Base-by-base conservation (phyloP, 2,113 vertebrate genomes). In the Ammospiza caudacuta region DNA sequence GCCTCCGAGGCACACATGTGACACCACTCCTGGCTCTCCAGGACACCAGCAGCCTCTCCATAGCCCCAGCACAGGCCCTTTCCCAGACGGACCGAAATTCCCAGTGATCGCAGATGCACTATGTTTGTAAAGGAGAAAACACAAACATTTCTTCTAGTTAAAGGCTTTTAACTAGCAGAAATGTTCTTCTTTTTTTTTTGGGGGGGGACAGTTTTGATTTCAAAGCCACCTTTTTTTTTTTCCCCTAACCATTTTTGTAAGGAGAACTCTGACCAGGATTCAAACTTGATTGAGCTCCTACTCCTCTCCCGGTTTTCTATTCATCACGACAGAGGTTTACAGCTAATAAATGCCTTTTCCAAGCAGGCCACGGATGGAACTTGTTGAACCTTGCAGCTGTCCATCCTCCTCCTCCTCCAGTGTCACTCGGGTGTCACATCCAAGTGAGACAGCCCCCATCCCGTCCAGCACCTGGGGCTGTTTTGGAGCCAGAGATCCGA, bases 1-100 rank as follows among this genome's bases (percentile, higher is more conserved):
- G 97, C 98, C 68, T 97, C 98, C 1, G 99, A 99, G 94, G 99
- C 99, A 2, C 98, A 98, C 95, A 98, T 99, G 95, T 99, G 97
- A 98, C 82, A 31, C 29, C 23, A 2, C 24, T 46, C 28, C 3
- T 78, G 3, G 33, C 90, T 19, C 67, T 37, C 81, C 9, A 12
- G 31, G 17, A 86, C 95, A 96, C 95, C 97, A 93, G 92, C 96
- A 92, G 89, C 94, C 74, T 83, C 92, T 85, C 27, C 27, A 0
- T 3, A 74, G 81, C 79, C 91, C 86, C 81, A 94, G 82, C 93
- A 80, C 83, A 88, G 86, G 41, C 83, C 92, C 92, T 94, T 95
- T 54, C 88, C 55, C 35, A 78, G 72, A 83, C 8, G 55, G 94
- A 93, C 90, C 12, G 0, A 37, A 39, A 89, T 84, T 90, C 92